Conservation (phyloP, 2,888 invertebrate species). For the Cryptocephalus primarius region DNA sequence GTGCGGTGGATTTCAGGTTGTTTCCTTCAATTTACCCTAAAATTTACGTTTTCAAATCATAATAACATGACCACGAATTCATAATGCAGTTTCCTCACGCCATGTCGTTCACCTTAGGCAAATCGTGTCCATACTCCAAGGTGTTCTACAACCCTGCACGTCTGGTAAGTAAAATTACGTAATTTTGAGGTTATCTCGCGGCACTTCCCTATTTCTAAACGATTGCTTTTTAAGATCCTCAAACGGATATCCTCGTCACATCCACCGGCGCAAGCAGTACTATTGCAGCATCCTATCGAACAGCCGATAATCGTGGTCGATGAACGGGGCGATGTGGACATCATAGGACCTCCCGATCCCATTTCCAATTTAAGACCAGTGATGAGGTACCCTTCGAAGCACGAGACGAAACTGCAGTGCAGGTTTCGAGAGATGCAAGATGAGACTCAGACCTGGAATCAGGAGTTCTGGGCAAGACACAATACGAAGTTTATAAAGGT, state of each 20-base stretch:
- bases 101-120: too few relatives aligned
- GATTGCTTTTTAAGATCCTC: too few relatives aligned
- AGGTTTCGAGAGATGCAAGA: conserved; percentile 51
- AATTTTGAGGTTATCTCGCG: too few relatives aligned
- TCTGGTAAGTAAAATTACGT: too few relatives aligned
- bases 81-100: too few relatives aligned
- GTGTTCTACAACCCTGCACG: too few relatives aligned
- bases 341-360: conserved; percentile 72
- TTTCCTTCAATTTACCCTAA: too few relatives aligned
- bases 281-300: conserved; percentile 22
- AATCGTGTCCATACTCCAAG: too few relatives aligned
- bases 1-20: too few relatives aligned
- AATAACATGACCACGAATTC: too few relatives aligned
- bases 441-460: conserved; percentile 73
- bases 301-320: conserved; percentile 27
- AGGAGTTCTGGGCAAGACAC: conserved; percentile 72
- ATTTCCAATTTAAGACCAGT: conserved; percentile 68
- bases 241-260: not conserved
- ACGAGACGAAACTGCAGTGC: conserved; percentile 58
- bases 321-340: conserved; percentile 40
- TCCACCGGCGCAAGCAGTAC: conserved; percentile 15
- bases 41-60: too few relatives aligned
- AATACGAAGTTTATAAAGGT: conserved; percentile 67
- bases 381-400: conserved; percentile 49
- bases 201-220: too few relatives aligned